Evolutionary conservation across 1,140 invertebrate genomes (phyloP).

Genomic region (Carposina sasakii): DNA sequence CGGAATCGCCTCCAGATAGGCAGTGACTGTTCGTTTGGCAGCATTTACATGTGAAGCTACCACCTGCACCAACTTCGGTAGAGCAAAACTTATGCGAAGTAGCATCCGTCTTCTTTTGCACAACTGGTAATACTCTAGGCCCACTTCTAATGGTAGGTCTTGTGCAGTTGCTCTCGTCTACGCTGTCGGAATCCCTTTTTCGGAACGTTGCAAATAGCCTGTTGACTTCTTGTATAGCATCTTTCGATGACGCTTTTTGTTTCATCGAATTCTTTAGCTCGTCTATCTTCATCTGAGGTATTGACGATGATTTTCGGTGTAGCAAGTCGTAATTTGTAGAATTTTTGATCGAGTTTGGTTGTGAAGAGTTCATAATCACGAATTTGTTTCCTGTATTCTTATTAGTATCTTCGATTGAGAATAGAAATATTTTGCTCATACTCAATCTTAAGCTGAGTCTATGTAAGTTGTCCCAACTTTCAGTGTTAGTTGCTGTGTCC

Average conservation of each 20-base stretch:
- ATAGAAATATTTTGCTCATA: constrained; percentile 34
- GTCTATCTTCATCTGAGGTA: constrained; percentile 62
- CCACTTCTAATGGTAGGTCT: constrained; percentile 45
- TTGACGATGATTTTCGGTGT: constrained; percentile 58
- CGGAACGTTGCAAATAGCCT: constrained; percentile 57
- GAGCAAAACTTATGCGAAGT: constrained; percentile 6
- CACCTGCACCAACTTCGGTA: constrained; percentile 4
- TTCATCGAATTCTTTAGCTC: constrained; percentile 51
- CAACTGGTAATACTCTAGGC: constrained; percentile 53
- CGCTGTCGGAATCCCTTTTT: constrained; percentile 22
- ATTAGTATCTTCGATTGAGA: constrained; percentile 33
- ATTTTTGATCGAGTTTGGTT: constrained; percentile 22
- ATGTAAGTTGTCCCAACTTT: constrained; percentile 11
- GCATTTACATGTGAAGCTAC: constrained; percentile 20
- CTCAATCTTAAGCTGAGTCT: constrained; percentile 25
- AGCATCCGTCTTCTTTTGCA: constrained; percentile 42
- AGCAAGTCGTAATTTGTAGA: no score
- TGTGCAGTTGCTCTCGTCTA: constrained; percentile 27
- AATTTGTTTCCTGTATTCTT: constrained; percentile 28
- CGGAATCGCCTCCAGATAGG: constrained; percentile 51
- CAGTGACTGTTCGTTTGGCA: constrained; percentile 35
- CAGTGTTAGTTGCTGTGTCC: constrained; percentile 37
- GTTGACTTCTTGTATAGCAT: constrained; percentile 55
- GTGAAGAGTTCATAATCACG: constrained; percentile 30
- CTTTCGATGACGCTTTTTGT: constrained; percentile 51